Evolutionary conservation across 1,140 invertebrate genomes (phyloP).

Genomic region (Venturia canescens): DNA sequence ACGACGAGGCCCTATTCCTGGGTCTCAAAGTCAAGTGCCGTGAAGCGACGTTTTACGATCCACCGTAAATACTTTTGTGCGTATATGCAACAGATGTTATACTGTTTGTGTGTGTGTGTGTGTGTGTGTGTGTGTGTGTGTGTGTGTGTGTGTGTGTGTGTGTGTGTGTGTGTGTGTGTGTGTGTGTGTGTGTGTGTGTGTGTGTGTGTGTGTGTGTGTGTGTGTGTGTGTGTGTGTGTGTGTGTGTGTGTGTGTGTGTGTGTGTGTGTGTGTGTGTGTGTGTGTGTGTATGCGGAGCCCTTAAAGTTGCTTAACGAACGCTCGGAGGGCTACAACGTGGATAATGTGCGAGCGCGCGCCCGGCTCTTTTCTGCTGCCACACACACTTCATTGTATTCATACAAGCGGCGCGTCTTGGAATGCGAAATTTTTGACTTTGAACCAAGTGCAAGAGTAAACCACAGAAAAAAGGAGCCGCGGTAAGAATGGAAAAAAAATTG

Average conservation of each 20-base stretch:
- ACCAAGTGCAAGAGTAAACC: not conserved
- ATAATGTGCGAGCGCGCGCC: not conserved
- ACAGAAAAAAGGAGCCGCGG: not conserved
- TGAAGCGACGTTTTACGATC: slow-evolving; percentile 60
- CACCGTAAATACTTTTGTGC: slow-evolving; percentile 54
- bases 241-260: not conserved
- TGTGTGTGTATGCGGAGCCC: not conserved
- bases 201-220: not conserved
- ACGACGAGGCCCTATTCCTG: not conserved
- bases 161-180: not conserved
- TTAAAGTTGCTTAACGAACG: slow-evolving; percentile 56
- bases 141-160: not conserved
- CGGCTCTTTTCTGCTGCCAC: slow-evolving; percentile 14
- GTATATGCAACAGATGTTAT: slow-evolving; percentile 43
- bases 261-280: not conserved
- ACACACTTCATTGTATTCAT: slow-evolving; percentile 1
- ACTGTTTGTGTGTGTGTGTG: not conserved
- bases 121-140: not conserved
- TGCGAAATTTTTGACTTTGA: slow-evolving; percentile 32
- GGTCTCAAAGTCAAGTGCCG: slow-evolving; percentile 51
- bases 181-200: not conserved
- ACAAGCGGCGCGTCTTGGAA: slow-evolving; percentile 19
- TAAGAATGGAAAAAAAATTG: not conserved
- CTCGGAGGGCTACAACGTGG: not conserved
- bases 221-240: not conserved